Evolutionary conservation across 2,113 vertebrate genomes (phyloP), one percentile per base, ranked within the genome.

Genomic region (Puntigrus tetrazona): DNA sequence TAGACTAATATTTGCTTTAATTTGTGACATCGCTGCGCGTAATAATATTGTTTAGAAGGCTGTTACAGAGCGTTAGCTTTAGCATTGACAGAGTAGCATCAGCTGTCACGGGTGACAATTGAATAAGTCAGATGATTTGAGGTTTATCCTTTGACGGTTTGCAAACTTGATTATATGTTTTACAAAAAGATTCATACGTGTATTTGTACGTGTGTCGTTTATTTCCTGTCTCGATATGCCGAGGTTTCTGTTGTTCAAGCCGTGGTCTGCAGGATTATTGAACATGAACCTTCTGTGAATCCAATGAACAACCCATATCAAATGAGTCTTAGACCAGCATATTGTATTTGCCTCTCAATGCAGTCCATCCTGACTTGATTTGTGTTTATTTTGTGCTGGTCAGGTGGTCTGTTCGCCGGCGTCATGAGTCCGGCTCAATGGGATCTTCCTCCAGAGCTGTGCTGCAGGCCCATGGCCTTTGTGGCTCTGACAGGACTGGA

Each of bases 401-500:
- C 41, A 78, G 77, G 45, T 27, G 13, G 25, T 43, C 65, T 38
- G 29, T 34, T 11, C 3, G 22, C 27, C 13, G 75, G 75, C 14
- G 82, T 67, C 81, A 96, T 96, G 96, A 95, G 94, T 61, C 93
- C 94, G 55, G 92, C 95, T 13, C 97, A 97, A 83, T 99, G 98
- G 97, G 98, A 99, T 85, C 95, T 99, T 81, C 98, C 98, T 18
- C 95, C 97, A n/a, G 98, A 99, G 91, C 89, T 99, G 47, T 99
- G 98, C 85, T 99, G 98, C 89, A 96, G 98, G 59, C 98, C 98
- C 16, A 98, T 99, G 97, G 97, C 97, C 18, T 99, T 99, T 70
- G 98, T 99, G 70, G 96, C 98, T 1, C 92, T 99, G 3, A 99
- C 97, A 0, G 98, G 98, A 57, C 92, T 99, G 89, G 98, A 99